Evolutionary conservation across 2,113 vertebrate genomes (phyloP), one percentile per base, ranked within the genome.

Genomic region (Oncorhynchus clarkii): DNA sequence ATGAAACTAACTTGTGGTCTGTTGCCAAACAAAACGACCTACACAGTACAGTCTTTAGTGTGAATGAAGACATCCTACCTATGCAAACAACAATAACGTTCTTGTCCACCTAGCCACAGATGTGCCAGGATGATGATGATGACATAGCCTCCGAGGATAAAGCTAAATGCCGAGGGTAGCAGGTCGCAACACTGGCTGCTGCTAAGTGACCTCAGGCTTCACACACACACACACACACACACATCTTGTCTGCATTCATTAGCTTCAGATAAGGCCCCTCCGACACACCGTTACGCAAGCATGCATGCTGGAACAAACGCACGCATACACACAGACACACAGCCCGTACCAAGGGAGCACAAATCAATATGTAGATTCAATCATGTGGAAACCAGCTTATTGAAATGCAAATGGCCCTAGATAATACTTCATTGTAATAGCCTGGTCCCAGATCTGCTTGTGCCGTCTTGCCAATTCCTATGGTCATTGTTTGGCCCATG

Each of bases 391-490:
- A 3, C 2, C 9, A 45, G 39, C 18, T 34, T 5, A 27, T 59
- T 62, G 26, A 72, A 60, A 72, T 72, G 8, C 71, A 72, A 72
- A 34, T 72, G 5, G 31, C 24, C 20, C 27, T 26, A 12, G 71
- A 72, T 22, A 62, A 39, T 34, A n/a, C 18, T 11, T 45, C 9
- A 45, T 45, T 45, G 11, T 11, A 45, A 45, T 45, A 45, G 39
- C 39, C 8, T 45, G 39, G 9, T 45, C 39, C 39, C 39, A 45
- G 39, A 45, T 45, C 39, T 45, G 39, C 11, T 11, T 45, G 39
- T 45, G 39, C 39, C 9, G 39, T 45, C 39, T 45, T 45, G 39
- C 9, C 39, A 45, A 45, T 9, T 45, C 2, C 39, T 11, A 45
- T 45, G 9, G 8, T 45, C 39, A 45, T 11, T 45, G 9, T 45